These are phyloP conservation scores for Cladorhizidae sp. DNA, from an alignment of 37 sponge, comb jelly and placozoan species.

Conservation along the genomic window DNA sequence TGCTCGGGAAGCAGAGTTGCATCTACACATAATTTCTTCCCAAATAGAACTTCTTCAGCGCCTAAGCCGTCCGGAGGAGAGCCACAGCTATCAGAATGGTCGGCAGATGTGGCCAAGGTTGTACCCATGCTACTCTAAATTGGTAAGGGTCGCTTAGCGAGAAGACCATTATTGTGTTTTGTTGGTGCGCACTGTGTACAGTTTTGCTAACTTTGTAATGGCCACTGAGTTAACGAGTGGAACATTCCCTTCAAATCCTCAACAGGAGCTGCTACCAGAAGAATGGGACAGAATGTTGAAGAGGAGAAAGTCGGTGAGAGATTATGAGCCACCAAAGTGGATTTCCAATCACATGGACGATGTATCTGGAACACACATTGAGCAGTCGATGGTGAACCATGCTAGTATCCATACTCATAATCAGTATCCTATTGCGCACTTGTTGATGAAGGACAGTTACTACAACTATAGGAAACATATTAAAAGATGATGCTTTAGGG, in stretches of 20 bases:
- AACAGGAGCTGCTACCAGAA: conserved; percentile 19
- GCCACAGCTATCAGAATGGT: background rate
- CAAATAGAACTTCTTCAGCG: background rate
- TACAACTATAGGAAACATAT: too few relatives aligned
- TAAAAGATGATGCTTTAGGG: too few relatives aligned
- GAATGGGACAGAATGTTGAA: conserved; percentile 54
- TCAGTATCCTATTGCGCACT: background rate
- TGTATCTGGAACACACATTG: conserved; percentile 50
- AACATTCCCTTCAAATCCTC: background rate
- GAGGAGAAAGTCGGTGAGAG: conserved; percentile 41
- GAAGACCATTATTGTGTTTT: too few relatives aligned
- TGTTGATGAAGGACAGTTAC: too few relatives aligned
- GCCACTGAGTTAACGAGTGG: background rate
- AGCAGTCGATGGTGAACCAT: conserved; percentile 54
- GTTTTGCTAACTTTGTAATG: background rate
- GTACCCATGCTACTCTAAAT: conserved; percentile 19
- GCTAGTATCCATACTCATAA: conserved; percentile 70
- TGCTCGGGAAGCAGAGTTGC: conserved; percentile 19
- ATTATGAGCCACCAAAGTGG: conserved; percentile 72
- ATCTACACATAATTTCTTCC: background rate
- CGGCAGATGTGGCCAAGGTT: background rate
- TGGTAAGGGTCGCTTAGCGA: too few relatives aligned
- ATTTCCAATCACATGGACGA: conserved; percentile 38
- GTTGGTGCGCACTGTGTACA: background rate
- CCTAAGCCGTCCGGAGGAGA: background rate